Evolutionary conservation across 2,797 vertebrate genomes (phyloP).

Genomic region (Microhierax caerulescens): DNA sequence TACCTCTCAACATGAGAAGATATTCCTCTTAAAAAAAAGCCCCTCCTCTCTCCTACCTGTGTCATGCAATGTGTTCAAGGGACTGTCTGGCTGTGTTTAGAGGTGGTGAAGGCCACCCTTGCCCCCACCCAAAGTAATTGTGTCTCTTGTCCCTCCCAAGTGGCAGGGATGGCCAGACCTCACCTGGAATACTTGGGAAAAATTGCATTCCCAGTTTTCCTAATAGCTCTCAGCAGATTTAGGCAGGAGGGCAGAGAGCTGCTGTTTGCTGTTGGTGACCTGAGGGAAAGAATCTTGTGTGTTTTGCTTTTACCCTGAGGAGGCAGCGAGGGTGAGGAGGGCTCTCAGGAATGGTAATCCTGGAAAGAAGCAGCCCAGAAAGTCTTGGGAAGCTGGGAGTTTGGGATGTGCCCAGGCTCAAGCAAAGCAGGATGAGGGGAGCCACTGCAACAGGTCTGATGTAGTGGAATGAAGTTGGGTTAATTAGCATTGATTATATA

Average conservation of each 20-base stretch:
- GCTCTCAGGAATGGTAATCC: neutral
- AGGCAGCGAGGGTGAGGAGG: fast-evolving
- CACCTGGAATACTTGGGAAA: neutral
- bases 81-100: neutral
- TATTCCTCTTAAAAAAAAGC: too few relatives aligned
- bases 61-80: neutral
- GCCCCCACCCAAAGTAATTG: neutral
- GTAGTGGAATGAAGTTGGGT: too few relatives aligned
- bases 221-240: neutral
- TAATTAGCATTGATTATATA: too few relatives aligned
- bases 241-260: neutral
- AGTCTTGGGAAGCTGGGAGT: neutral
- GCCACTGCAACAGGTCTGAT: too few relatives aligned
- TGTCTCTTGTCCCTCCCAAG: neutral
- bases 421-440: neutral
- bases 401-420: neutral
- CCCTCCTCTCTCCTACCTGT: neutral
- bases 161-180: neutral
- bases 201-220: neutral
- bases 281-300: neutral
- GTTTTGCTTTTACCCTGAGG: neutral
- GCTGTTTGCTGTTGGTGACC: neutral
- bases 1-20: too few relatives aligned
- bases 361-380: neutral
- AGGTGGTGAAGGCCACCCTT: neutral